These are phyloP conservation scores for Pollimyrus isidori DNA, from an alignment of 2,113 vertebrate species.

Conservation along the genomic window DNA sequence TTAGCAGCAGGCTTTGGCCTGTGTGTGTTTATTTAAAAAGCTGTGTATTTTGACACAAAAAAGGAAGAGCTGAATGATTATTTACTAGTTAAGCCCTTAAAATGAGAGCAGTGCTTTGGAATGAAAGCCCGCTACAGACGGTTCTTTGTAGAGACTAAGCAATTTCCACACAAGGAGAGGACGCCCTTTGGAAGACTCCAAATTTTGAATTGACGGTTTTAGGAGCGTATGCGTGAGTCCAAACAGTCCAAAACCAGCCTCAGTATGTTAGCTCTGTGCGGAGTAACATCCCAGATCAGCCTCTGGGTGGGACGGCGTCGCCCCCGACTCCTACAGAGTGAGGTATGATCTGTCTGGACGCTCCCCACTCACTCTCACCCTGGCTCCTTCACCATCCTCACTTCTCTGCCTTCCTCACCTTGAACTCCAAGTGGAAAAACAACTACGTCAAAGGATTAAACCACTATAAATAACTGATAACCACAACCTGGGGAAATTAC, in stretches of 20 bases:
- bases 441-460: background rate
- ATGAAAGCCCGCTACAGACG: too few relatives aligned
- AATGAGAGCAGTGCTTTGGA: background rate
- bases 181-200: background rate
- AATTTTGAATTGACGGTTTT: background rate
- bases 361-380: background rate
- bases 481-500: background rate
- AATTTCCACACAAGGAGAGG: background rate
- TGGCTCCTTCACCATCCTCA: background rate
- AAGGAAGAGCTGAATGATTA: too few relatives aligned
- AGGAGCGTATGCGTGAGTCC: background rate
- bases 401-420: background rate
- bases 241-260: background rate
- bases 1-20: too few relatives aligned
- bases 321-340: background rate
- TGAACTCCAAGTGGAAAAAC: background rate
- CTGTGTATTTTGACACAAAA: background rate
- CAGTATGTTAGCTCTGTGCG: background rate
- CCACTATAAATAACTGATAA: background rate
- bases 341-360: background rate
- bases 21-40: background rate
- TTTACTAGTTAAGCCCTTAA: background rate
- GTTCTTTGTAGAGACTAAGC: background rate
- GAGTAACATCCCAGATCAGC: background rate
- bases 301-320: background rate